Evolutionary conservation across 2,888 invertebrate genomes (phyloP).

Genomic region (Calameuta pallipes): DNA sequence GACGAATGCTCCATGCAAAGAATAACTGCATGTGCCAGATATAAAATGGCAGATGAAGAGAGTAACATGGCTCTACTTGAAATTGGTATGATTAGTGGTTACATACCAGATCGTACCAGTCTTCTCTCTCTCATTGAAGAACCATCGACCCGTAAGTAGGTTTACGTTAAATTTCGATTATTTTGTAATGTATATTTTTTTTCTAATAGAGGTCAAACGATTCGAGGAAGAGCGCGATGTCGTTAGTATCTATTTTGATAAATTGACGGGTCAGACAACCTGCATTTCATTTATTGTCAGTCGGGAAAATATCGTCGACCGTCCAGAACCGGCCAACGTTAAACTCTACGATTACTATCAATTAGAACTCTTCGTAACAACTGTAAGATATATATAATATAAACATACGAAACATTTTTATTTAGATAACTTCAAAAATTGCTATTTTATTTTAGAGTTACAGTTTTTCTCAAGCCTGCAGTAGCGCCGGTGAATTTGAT

Average conservation of each 20-base stretch:
- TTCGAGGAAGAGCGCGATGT: slow-evolving; percentile 68
- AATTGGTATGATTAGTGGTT: slow-evolving; percentile 74
- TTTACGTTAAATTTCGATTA: too few species aligned
- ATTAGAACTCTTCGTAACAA: slow-evolving; percentile 69
- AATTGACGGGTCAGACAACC: slow-evolving; percentile 65
- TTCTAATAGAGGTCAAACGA: slow-evolving; percentile 66
- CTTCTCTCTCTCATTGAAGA: slow-evolving; percentile 70
- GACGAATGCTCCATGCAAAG: slow-evolving; percentile 67
- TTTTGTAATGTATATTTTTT: slow-evolving; percentile 30
- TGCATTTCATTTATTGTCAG: slow-evolving; percentile 68
- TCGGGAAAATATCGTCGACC: slow-evolving; percentile 66
- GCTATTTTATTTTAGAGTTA: slow-evolving; percentile 48
- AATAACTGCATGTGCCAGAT: slow-evolving; percentile 57
- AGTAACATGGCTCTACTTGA: slow-evolving; percentile 72
- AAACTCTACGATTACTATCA: slow-evolving; percentile 76
- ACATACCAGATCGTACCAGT: slow-evolving; percentile 71
- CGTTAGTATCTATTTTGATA: slow-evolving; percentile 69
- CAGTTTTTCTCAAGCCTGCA: slow-evolving; percentile 51
- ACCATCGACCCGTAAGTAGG: slow-evolving; percentile 62
- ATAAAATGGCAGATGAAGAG: slow-evolving; percentile 65
- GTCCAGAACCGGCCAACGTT: slow-evolving; percentile 69
- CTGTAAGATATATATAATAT: slow-evolving; percentile 60
- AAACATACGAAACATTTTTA: neutral
- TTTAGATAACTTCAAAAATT: slow-evolving; percentile 1
- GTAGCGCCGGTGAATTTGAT: slow-evolving; percentile 42